Base-by-base conservation (phyloP, 1,140 invertebrate genomes). In the Eriocheir sinensis region DNA sequence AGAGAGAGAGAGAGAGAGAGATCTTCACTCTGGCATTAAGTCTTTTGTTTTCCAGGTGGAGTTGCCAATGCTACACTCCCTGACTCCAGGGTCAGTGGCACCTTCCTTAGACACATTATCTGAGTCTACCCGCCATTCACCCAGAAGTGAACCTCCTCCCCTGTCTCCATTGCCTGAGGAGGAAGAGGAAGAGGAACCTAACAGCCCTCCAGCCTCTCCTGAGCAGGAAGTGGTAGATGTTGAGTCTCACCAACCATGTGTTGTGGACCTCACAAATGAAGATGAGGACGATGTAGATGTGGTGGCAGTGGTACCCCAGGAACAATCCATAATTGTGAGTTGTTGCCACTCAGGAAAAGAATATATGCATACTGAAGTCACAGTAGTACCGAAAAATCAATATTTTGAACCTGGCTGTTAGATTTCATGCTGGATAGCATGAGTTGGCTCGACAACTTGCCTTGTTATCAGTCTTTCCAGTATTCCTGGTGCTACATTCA, bases 201-300 rank as follows among this genome's bases (percentile, higher is more conserved):
- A 27, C n/a, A 92, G 79, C 80, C 38, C 91, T 32, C 80, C 41
- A 53, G 40, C 40, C 36, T 92, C 91, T 1, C 91, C 91, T 9
- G 85, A 93, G 27, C 93, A 93, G n/a, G 93, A 93, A 32, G 60
- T 93, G 4, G 93, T 93, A 2, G 93, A 93, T 81, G 53, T 93
- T 0, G 93, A 93, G 40, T 93, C 93, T 0, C 89, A 93, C 44
- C 93, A 93, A 17, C 93, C 93, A 0, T 93, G 93, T 80, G 93
- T 93, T 36, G 93, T 93, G 30, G 93, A 93, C 41, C 48, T 93
- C 36, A 93, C 93, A 36, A 40, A 88, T 80, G 93, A 93, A 53
- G 93, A 93, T 38, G 93, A 93, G 44, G 93, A 93, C 80, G 93
- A 93, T 36, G 91, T 92, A 15, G 85, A 93, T 79, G 92, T 93